Base-by-base conservation (phyloP, 2,888 invertebrate species). In the Parthenolecanium corni region DNA sequence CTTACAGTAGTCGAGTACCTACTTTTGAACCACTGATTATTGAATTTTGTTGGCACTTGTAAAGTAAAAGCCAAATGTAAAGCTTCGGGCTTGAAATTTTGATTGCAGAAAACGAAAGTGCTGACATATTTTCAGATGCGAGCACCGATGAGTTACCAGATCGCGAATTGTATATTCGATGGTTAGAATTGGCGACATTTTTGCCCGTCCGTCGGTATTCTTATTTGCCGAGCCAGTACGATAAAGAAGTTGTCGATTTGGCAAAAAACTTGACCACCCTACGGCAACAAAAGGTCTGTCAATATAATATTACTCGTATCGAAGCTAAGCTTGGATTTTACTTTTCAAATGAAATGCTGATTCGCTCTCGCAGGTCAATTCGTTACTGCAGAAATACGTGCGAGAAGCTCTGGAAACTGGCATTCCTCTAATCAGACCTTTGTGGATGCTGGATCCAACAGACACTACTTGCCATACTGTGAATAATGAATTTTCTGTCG, bases 131-230 rank as follows among this genome's bases (percentile, higher is more conserved):
- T 40, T 61, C 61, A 20, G 52, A 63, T 38, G 47, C n/a, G 1
- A 53, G 38, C 12, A 54, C 53, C 31, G 42, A 63, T 25, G 54
- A 63, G 18, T 25, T 63, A 16, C 63, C 63, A 23, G 63, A 63
- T 38, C 81, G 82, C 66, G 92, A 94, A 71, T 74, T 94, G 57
- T 93, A 88, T 70, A 82, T 90, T 67, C 79, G 94, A 65, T 96
- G 95, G 95, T 73, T 93, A 61, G 91, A 94, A 71, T 76, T 95
- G 70, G 85, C 89, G 1, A 87, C 89, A 0, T 95, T 94, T 72
- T 75, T 96, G 69, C 94, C 95, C 0, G 87, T 91, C 0, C 86
- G 96, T 75, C 85, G 93, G 71, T 93, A 92, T 69, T 90, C 90
- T 0, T 85, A 90, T 71, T 75, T 91, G 46, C 95, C 96, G 0